Conservation (phyloP, 2,113 vertebrate genomes). For the Cyanoderma ruficeps region DNA sequence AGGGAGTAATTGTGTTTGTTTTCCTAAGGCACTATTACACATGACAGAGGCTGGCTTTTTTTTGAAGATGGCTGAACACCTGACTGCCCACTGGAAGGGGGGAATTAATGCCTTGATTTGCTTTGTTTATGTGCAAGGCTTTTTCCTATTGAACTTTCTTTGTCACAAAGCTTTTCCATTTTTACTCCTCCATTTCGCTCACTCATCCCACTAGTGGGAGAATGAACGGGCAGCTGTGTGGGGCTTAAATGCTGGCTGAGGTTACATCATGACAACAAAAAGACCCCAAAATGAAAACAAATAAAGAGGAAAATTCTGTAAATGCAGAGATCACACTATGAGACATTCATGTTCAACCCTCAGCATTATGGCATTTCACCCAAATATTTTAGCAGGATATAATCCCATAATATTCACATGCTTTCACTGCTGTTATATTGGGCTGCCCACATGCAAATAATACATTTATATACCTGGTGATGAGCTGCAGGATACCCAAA, state of each 20-base stretch:
- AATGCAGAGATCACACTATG: background rate
- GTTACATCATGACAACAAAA: background rate
- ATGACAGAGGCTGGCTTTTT: background rate
- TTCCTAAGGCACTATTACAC: background rate
- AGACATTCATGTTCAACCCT: background rate
- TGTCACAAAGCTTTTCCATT: background rate
- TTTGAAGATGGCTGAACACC: background rate
- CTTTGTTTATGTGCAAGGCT: background rate
- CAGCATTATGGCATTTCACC: background rate
- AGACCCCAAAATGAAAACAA: accelerated
- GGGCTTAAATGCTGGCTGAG: background rate
- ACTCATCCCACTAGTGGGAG: no score
- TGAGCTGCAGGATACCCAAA: background rate
- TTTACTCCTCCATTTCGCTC: background rate
- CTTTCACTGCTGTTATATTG: background rate
- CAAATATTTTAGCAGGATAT: background rate
- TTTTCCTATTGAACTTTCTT: background rate
- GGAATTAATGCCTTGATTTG: background rate
- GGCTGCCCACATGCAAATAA: background rate
- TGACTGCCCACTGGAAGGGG: background rate
- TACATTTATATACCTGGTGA: background rate
- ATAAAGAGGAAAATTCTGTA: background rate
- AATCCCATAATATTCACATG: background rate
- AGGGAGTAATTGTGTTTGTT: background rate
- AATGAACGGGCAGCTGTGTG: background rate